Evolutionary conservation across 2,888 invertebrate species (phyloP).

Genomic region (Pyralis farinalis): DNA sequence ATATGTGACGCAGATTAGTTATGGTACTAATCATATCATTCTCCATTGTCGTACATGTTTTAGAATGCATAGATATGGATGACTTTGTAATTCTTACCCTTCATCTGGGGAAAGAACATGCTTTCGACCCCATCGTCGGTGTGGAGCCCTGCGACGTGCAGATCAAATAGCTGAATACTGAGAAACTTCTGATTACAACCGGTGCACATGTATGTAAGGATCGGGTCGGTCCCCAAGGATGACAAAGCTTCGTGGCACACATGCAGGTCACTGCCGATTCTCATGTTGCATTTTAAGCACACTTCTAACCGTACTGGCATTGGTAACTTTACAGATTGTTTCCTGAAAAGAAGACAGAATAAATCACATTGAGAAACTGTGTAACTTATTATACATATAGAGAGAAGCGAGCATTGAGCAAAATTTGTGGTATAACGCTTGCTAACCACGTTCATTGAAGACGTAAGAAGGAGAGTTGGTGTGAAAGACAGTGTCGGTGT

Average conservation of each 20-base stretch:
- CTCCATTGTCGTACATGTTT: too few species aligned
- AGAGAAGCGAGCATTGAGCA: too few species aligned
- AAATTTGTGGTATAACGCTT: too few species aligned
- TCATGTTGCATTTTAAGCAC: slow-evolving; percentile 30
- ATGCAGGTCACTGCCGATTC: slow-evolving; percentile 18
- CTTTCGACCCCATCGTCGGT: slow-evolving; percentile 33
- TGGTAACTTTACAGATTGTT: slow-evolving; percentile 30
- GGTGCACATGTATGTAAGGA: slow-evolving; percentile 28
- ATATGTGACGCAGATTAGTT: too few species aligned
- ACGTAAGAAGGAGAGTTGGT: too few species aligned
- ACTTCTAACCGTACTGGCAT: slow-evolving; percentile 41
- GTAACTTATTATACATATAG: too few species aligned
- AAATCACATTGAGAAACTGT: too few species aligned
- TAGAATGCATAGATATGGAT: too few species aligned
- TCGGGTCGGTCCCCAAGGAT: not conserved
- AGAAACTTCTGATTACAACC: slow-evolving; percentile 39
- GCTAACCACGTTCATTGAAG: too few species aligned
- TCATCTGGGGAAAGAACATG: slow-evolving; percentile 42
- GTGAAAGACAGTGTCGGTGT: too few species aligned
- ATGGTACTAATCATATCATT: too few species aligned
- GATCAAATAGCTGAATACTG: slow-evolving; percentile 34
- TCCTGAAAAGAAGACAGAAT: slow-evolving; percentile 29
- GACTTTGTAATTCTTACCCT: slow-evolving; percentile 28
- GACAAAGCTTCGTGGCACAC: not conserved
- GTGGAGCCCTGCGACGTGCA: slow-evolving; percentile 44